phyloP scores from a whole-genome alignment of 2,113 vertebrate genomes.

The Tetraodon nigroviridis region DNA sequence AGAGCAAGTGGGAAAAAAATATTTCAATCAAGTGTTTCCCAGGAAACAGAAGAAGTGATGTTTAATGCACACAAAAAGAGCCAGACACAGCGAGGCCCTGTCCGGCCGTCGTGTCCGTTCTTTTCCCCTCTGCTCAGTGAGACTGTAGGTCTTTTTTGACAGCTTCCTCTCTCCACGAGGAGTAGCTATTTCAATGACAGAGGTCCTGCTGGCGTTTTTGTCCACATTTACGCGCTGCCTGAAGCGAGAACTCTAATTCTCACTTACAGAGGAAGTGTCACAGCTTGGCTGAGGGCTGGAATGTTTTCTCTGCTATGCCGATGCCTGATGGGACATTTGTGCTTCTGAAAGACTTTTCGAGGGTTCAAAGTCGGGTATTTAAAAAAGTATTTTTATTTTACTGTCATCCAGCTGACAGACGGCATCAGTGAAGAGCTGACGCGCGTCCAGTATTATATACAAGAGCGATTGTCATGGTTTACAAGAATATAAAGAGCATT shows the following conservation, averaged over 20 bases:
- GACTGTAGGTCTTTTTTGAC: conserved; percentile 42
- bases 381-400: conserved; percentile 14
- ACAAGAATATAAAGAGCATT: no score
- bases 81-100: conserved; percentile 31
- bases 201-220: conserved; percentile 45
- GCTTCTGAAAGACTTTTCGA: conserved; percentile 29
- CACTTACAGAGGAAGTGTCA: conserved; percentile 48
- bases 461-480: no score
- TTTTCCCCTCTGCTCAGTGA: conserved; percentile 17
- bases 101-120: conserved; percentile 4
- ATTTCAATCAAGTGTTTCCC: no score
- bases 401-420: conserved; percentile 9
- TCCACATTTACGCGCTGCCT: conserved; percentile 44
- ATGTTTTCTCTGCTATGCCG: conserved; percentile 31
- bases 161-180: conserved; percentile 48
- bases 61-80: not conserved
- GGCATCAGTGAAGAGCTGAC: not conserved
- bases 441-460: no score
- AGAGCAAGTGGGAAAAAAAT: no score
- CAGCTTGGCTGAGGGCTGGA: conserved; percentile 36
- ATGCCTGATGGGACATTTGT: conserved; percentile 22
- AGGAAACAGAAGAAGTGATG: no score
- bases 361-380: conserved; percentile 2
- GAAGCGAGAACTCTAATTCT: conserved; percentile 16
- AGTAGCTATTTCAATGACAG: conserved; percentile 42